Percentiles rank a stretch among this genome's conserved stretches.
These are phyloP conservation scores for Tragulus kanchil DNA, from an alignment of 2,113 vertebrate species.

Conservation along the genomic window DNA sequence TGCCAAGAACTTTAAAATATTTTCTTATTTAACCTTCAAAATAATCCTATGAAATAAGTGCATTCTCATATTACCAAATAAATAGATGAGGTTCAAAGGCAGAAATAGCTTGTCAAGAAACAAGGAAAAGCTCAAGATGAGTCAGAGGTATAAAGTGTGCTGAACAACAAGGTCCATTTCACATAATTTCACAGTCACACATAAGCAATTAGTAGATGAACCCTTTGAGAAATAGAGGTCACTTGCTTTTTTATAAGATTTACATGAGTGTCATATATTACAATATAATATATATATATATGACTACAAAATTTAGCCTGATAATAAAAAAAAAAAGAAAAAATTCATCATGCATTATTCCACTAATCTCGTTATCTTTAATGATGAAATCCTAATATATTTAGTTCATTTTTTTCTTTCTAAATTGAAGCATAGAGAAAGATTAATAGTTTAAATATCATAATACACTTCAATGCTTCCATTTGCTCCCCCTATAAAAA, in stretches of 20 bases:
- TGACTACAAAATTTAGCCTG: not conserved
- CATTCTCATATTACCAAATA: not conserved
- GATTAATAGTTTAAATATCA: not conserved
- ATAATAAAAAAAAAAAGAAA: not conserved
- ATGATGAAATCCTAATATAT: not conserved
- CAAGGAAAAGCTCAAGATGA: not conserved
- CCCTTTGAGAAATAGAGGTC: not conserved
- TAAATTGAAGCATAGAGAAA: not conserved
- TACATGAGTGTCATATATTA: not conserved
- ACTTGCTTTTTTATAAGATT: conserved; percentile 10
- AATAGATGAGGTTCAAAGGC: not conserved
- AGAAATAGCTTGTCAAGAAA: not conserved
- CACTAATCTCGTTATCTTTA: not conserved
- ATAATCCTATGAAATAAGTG: not conserved
- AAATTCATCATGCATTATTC: not conserved
- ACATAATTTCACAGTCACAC: not conserved
- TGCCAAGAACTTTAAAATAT: not conserved
- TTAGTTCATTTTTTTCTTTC: conserved; percentile 32
- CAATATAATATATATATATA: not conserved
- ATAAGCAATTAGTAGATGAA: conserved; percentile 10
- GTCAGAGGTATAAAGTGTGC: not conserved
- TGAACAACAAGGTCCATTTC: not conserved
- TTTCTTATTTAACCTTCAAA: conserved; percentile 13
- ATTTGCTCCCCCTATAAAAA: not conserved
- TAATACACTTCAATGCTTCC: not conserved